A percentile compares a stretch with the other conserved stretches of the same genome.
Conservation (phyloP, 2,113 vertebrate species). For the Pogonocichla stellata region DNA sequence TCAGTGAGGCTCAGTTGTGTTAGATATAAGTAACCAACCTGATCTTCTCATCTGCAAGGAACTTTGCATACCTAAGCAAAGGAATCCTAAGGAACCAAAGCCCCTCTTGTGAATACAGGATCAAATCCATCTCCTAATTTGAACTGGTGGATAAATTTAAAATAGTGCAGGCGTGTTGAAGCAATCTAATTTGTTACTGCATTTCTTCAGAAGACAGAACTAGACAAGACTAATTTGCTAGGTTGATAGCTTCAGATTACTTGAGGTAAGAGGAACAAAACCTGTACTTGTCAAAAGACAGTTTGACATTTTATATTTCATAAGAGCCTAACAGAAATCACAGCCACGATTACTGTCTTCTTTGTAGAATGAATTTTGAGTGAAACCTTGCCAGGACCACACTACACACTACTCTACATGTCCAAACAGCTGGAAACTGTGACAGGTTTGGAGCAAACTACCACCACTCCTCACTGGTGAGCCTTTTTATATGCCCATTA, state of each 20-base stretch:
- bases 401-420: background rate
- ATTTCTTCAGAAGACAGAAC: conserved; percentile 36
- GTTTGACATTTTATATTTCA: background rate
- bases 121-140: background rate
- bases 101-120: background rate
- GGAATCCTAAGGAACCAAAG: background rate
- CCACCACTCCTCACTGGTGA: background rate
- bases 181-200: conserved; percentile 36
- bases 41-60: background rate
- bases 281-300: background rate
- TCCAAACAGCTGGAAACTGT: background rate
- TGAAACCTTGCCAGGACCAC: background rate
- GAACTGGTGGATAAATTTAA: background rate
- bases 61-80: background rate
- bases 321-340: background rate
- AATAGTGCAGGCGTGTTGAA: background rate
- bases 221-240: conserved; percentile 29
- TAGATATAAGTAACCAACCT: background rate
- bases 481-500: background rate
- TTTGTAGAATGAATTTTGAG: background rate
- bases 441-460: background rate
- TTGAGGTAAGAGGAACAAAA: background rate
- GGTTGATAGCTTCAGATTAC: conserved; percentile 39
- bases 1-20: background rate
- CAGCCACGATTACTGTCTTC: background rate